phyloP scores from a whole-genome alignment of 2,797 vertebrate genomes.

The Sebastes oblongus region DNA sequence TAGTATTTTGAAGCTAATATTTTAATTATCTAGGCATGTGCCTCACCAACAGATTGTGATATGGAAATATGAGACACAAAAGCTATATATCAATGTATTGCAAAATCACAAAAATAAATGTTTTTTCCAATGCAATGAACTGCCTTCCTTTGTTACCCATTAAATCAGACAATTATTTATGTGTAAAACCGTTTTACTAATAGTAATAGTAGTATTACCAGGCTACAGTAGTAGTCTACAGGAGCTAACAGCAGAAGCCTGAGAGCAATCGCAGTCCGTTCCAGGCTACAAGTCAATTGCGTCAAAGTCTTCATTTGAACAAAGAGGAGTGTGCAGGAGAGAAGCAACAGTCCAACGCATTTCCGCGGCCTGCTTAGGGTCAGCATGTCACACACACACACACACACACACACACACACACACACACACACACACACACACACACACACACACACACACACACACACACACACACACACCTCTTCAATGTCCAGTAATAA shows the following conservation, averaged over 20 bases:
- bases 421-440: slow-evolving; percentile 10
- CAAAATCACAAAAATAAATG: not conserved
- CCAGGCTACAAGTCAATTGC: slow-evolving; percentile 48
- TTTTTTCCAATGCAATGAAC: not conserved
- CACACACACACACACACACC: slow-evolving; percentile 9
- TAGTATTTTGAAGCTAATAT: not conserved
- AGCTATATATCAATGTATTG: not conserved
- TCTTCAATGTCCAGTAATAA: slow-evolving; percentile 21
- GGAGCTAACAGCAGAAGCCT: not conserved
- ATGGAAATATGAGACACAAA: not conserved
- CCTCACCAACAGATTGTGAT: not conserved
- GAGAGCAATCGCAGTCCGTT: not conserved
- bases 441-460: slow-evolving; percentile 2
- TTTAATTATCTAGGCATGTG: not conserved
- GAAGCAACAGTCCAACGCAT: slow-evolving; percentile 9
- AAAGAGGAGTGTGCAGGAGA: slow-evolving; percentile 17
- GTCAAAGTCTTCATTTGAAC: slow-evolving; percentile 56
- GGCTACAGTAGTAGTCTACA: not conserved
- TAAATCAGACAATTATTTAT: not conserved
- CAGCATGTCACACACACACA: slow-evolving; percentile 24
- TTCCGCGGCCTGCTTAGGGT: slow-evolving; percentile 16
- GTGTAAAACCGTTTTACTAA: not conserved
- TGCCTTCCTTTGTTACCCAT: not conserved
- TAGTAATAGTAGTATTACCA: not conserved
- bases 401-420: slow-evolving; percentile 10